Evolutionary conservation across 2,113 vertebrate genomes (phyloP), one percentile per base, ranked within the genome.

Genomic region (Sylvietta virens): DNA sequence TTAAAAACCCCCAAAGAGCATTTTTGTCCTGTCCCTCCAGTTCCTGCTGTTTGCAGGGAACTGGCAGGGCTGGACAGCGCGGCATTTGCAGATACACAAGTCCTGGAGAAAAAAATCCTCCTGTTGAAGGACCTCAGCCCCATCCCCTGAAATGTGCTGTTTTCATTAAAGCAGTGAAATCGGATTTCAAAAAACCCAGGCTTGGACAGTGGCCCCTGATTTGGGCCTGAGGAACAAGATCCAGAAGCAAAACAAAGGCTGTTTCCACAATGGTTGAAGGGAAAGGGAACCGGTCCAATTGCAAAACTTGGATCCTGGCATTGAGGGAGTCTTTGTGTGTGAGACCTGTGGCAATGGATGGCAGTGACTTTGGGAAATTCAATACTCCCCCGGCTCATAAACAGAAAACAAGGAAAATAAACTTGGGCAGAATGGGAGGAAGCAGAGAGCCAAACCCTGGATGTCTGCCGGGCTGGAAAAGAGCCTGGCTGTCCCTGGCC

Each of bases 391-490:
- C 26, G 64, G 93, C n/a, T 95, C 94, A 93, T 91, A 95, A 95
- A 96, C 94, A 95, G 94, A 97, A 97, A 96, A 96, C 94, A 96
- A 89, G 96, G 92, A 95, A 96, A 96, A 96, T 94, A 97, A 95
- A 97, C 94, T 94, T 92, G 86, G 92, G 95, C 91, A 71, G 95
- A 94, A 96, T 79, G 94, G 81, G 86, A 94, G 70, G 89, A 89
- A 96, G 66, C 65, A 14, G 48, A 67, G 37, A 95, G 89, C 94
- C 91, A 96, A 89, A 54, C 33, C 1, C 1, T 81, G 86, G 92
- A 62, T 84, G 83, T 94, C 83, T 94, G 80, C 51, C 19, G 7
- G 15, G 28, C 81, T 94, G 86, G 77, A 94, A 13, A 39, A 84
- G 37, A 60, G 81, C 64, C 69, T 22, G 15, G 31, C 39, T 33